A percentile compares a stretch with the other conserved stretches of the same genome.
Evolutionary conservation across 2,888 invertebrate genomes (phyloP).

Genomic region (Ditula angustiorana): DNA sequence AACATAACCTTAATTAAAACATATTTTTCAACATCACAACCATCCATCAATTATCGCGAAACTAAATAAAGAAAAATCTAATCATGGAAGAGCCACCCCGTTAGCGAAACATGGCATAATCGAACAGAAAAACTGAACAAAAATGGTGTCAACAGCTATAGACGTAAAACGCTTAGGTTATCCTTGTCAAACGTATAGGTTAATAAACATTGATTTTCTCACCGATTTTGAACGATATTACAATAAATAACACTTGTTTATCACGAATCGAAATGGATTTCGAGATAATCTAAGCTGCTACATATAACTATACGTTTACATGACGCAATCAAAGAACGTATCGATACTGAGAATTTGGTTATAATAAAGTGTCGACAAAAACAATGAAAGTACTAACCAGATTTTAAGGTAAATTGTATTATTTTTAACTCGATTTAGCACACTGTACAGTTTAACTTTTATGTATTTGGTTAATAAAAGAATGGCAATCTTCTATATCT

Average conservation of each 20-base stretch:
- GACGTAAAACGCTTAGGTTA: slow-evolving; percentile 73
- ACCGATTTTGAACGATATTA: slow-evolving; percentile 38
- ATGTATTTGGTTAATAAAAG: slow-evolving; percentile 61
- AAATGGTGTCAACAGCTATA: slow-evolving; percentile 76
- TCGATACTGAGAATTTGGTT: slow-evolving; percentile 71
- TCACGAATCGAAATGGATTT: slow-evolving; percentile 47
- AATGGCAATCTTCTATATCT: slow-evolving; percentile 74
- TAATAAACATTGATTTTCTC: slow-evolving; percentile 56
- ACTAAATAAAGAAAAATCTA: slow-evolving; percentile 21
- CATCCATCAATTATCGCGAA: slow-evolving; percentile 18
- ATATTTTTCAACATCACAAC: slow-evolving; percentile 38
- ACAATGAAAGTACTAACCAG: slow-evolving; percentile 57
- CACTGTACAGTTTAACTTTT: slow-evolving; percentile 8
- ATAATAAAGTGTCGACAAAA: slow-evolving; percentile 68
- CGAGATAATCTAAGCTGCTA: slow-evolving; percentile 52
- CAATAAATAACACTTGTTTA: slow-evolving; percentile 30
- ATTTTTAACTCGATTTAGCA: slow-evolving; percentile 17
- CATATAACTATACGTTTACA: slow-evolving; percentile 72
- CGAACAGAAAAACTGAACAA: slow-evolving; percentile 69
- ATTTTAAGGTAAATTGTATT: slow-evolving; percentile 41
- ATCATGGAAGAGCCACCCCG: slow-evolving; percentile 24
- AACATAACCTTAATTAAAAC: slow-evolving; percentile 78
- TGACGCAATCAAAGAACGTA: slow-evolving; percentile 82
- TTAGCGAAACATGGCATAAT: slow-evolving; percentile 50
- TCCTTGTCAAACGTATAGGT: slow-evolving; percentile 77